A percentile compares a stretch with the other conserved stretches of the same genome.
Evolutionary conservation across 2,888 invertebrate species (phyloP).

Genomic region (Microchrysa polita): DNA sequence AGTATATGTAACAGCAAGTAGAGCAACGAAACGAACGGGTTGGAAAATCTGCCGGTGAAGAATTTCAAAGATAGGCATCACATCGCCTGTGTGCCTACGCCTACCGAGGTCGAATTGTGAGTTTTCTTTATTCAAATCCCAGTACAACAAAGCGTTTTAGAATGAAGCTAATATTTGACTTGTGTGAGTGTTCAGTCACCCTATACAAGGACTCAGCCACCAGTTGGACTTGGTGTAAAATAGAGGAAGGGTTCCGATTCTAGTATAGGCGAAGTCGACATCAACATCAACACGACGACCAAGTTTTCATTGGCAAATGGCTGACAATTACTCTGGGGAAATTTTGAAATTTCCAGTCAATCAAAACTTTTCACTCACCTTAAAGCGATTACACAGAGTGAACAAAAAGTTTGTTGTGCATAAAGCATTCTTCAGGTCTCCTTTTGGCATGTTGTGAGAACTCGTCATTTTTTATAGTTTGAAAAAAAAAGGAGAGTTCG

Average conservation of each 20-base stretch:
- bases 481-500: too few species aligned
- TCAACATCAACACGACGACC: not conserved
- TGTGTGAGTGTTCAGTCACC: not conserved
- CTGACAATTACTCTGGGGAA: constrained; percentile 10
- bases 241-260: too few species aligned
- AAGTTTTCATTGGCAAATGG: constrained; percentile 3
- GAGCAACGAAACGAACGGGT: too few species aligned
- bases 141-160: not conserved
- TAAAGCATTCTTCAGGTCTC: too few species aligned
- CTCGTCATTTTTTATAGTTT: too few species aligned
- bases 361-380: constrained; percentile 42
- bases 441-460: too few species aligned
- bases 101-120: too few species aligned
- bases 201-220: not conserved
- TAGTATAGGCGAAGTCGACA: too few species aligned
- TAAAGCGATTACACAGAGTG: constrained; percentile 5
- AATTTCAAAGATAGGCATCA: constrained; percentile 1
- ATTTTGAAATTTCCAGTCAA: constrained; percentile 31
- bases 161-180: constrained; percentile 19
- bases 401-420: too few species aligned
- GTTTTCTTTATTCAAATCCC: not conserved
- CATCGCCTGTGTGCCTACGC: too few species aligned
- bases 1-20: too few species aligned
- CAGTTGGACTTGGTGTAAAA: not conserved
- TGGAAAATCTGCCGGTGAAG: not conserved